A percentile compares a stretch with the other conserved stretches of the same genome.
These are phyloP conservation scores for Paramisgurnus dabryanus DNA, from an alignment of 2,113 vertebrate genomes.

Conservation along the genomic window DNA sequence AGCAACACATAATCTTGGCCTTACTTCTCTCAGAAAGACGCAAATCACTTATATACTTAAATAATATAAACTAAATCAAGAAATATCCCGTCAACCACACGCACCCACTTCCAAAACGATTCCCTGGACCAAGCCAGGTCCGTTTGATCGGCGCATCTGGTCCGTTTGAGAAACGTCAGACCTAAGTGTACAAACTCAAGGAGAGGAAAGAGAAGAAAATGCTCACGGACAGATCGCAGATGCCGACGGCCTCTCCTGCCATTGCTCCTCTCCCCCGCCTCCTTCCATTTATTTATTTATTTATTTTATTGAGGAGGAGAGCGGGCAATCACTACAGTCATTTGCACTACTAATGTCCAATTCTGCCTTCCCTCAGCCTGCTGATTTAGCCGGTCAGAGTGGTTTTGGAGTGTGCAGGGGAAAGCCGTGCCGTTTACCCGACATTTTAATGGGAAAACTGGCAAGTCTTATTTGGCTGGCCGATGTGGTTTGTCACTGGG, in stretches of 20 bases:
- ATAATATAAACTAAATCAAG: too few relatives aligned
- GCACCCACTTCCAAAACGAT: background rate
- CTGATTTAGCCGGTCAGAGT: constrained; percentile 96
- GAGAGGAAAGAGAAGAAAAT: constrained; percentile 11
- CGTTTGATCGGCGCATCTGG: constrained; percentile 1
- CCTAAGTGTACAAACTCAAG: constrained; percentile 30
- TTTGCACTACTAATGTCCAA: constrained; percentile 99
- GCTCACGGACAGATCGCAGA: constrained; percentile 40
- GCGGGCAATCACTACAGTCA: constrained; percentile 92
- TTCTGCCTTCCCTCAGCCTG: constrained; percentile 94
- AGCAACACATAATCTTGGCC: too few relatives aligned
- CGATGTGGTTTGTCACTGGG: constrained; percentile 99
- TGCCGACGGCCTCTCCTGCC: constrained; percentile 43
- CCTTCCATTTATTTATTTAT: constrained; percentile 77
- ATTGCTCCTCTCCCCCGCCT: constrained; percentile 45
- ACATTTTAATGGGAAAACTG: constrained; percentile 97
- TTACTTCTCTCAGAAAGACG: too few relatives aligned
- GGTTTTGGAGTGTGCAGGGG: constrained; percentile 80
- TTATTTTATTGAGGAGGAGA: constrained; percentile 78
- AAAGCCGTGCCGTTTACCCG: constrained; percentile 90
- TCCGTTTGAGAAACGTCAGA: constrained; percentile 22
- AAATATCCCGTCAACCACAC: background rate
- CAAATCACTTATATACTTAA: too few relatives aligned
- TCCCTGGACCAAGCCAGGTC: background rate
- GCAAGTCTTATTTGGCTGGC: constrained; percentile 98